A percentile compares a stretch with the other conserved stretches of the same genome.
Conservation (phyloP, 37 sponge, comb jelly and placozoan genomes). For the Axinella damicornis region DNA sequence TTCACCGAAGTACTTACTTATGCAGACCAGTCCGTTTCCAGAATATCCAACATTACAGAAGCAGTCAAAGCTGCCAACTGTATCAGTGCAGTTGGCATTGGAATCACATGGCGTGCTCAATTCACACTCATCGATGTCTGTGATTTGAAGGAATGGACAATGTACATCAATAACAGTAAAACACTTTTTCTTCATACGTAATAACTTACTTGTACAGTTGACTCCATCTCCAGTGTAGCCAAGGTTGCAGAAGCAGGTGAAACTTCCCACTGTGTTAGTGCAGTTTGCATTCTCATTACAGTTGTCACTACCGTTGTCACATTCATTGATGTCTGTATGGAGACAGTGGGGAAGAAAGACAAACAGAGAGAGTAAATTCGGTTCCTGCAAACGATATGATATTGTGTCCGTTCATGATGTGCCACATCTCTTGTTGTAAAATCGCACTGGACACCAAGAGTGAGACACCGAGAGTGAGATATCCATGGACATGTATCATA, state of each 20-base stretch:
- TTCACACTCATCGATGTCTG: slow-evolving; percentile 13
- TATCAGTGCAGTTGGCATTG: slow-evolving; percentile 17
- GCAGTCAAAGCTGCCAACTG: slow-evolving; percentile 26
- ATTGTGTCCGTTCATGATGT: too few species aligned
- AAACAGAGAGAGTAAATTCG: too few species aligned
- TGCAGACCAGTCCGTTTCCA: slow-evolving; percentile 13
- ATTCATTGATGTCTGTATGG: slow-evolving; percentile 54
- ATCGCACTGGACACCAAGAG: too few species aligned
- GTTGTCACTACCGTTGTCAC: not conserved
- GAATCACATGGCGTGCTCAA: not conserved
- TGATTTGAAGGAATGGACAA: too few species aligned
- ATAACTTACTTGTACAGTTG: slow-evolving; percentile 6
- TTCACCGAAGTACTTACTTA: not conserved
- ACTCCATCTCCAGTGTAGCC: slow-evolving; percentile 27
- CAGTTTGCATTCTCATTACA: slow-evolving; percentile 49
- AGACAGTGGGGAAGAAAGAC: too few species aligned
- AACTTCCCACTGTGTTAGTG: slow-evolving; percentile 59
- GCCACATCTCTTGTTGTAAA: too few species aligned
- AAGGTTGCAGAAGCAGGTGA: slow-evolving; percentile 29
- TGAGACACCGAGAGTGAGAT: too few species aligned
- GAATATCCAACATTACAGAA: slow-evolving; percentile 17
- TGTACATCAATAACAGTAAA: too few species aligned
- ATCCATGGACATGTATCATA: too few species aligned
- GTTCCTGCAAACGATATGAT: too few species aligned
- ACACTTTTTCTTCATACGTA: too few species aligned